Conservation (phyloP, 2,797 vertebrate species). For the Cyclura pinguis region DNA sequence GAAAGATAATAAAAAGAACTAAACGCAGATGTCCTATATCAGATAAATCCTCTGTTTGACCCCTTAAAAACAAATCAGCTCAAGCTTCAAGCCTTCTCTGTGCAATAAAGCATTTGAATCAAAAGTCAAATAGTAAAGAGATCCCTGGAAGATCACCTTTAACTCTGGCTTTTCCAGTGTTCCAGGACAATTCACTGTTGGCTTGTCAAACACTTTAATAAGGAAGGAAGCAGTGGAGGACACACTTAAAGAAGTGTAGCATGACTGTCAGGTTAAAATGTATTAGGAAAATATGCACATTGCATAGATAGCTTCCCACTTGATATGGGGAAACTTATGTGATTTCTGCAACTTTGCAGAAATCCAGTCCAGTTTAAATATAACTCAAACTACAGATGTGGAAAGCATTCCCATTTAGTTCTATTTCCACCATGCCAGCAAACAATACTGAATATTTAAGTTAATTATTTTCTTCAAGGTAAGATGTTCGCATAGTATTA, state of each 20-base stretch:
- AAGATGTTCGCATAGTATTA: neutral
- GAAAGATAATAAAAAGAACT: constrained; percentile 24
- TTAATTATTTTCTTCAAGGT: constrained; percentile 7
- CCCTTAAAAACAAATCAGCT: constrained; percentile 49
- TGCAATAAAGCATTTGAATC: constrained; percentile 25
- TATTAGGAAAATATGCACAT: constrained; percentile 59
- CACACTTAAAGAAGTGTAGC: constrained; percentile 35
- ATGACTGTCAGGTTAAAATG: constrained; percentile 55
- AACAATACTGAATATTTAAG: neutral
- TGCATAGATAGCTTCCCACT: constrained; percentile 62
- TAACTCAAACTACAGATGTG: constrained; percentile 1
- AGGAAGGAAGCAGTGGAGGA: constrained; percentile 65
- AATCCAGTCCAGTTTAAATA: neutral
- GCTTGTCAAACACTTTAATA: constrained; percentile 55
- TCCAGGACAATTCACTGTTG: neutral
- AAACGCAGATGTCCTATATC: neutral
- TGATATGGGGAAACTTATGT: constrained; percentile 58
- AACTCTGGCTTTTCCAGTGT: constrained; percentile 39
- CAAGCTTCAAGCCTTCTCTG: constrained; percentile 13
- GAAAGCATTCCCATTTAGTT: constrained; percentile 17
- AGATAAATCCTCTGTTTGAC: constrained; percentile 24
- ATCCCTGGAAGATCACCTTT: constrained; percentile 34
- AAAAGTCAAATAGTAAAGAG: constrained; percentile 41
- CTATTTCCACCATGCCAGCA: neutral
- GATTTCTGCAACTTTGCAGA: constrained; percentile 52